Evolutionary conservation across 2,888 invertebrate species (phyloP).

Genomic region (Nasonia oneida): DNA sequence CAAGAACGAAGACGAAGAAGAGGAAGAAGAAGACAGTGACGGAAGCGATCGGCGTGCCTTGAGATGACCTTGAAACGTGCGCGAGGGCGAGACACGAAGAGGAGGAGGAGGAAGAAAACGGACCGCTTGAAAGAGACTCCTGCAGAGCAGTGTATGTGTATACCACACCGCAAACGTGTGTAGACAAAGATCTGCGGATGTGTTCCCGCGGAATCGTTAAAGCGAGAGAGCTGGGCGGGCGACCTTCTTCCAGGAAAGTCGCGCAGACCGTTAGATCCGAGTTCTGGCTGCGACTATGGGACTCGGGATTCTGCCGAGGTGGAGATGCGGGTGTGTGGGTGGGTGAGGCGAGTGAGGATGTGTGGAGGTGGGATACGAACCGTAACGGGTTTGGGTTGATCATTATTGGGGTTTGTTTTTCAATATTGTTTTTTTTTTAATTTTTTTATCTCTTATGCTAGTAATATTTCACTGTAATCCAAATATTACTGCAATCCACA

Average conservation of each 20-base stretch:
- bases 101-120: not conserved
- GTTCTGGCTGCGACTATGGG: not conserved
- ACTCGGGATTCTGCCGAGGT: not conserved
- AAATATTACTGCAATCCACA: too few species aligned
- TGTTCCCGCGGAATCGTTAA: not conserved
- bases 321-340: not conserved
- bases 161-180: not conserved
- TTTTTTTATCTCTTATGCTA: too few species aligned
- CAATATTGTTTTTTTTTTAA: not conserved
- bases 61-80: constrained; percentile 53
- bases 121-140: not conserved
- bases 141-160: not conserved
- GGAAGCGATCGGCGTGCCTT: constrained; percentile 38
- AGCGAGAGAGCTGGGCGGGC: constrained; percentile 39
- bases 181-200: not conserved
- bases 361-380: too few species aligned
- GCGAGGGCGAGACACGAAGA: constrained; percentile 5
- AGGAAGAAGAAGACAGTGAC: constrained; percentile 4
- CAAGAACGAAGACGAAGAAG: not conserved
- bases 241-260: constrained; percentile 64
- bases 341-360: too few species aligned
- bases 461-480: too few species aligned
- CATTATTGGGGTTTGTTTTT: too few species aligned
- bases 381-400: too few species aligned
- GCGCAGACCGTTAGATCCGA: constrained; percentile 62